A percentile compares a stretch with the other conserved stretches of the same genome.
phyloP scores from a whole-genome alignment of 2,888 invertebrate species.

The Lathronympha strigana region DNA sequence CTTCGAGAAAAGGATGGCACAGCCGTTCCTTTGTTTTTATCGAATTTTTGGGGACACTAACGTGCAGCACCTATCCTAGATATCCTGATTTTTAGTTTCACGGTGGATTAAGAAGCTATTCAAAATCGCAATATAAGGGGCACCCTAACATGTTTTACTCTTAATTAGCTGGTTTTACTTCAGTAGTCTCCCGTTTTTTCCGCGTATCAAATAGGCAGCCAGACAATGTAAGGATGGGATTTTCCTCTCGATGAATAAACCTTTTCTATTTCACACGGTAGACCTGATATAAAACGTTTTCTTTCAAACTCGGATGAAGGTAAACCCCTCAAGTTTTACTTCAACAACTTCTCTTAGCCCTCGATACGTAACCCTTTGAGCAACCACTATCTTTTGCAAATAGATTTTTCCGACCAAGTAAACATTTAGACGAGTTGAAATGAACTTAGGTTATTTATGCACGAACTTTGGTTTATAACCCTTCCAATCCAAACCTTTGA shows the following conservation, averaged over 20 bases:
- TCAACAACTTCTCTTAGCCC: conserved; percentile 20
- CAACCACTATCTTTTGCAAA: conserved; percentile 27
- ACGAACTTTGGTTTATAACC: conserved; percentile 5
- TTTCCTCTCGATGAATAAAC: background rate
- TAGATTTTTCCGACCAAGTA: conserved; percentile 37
- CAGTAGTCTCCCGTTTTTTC: background rate
- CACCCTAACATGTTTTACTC: no score
- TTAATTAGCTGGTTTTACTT: background rate
- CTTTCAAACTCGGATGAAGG: conserved; percentile 17
- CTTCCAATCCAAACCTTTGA: conserved; percentile 1
- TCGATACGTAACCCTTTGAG: conserved; percentile 24
- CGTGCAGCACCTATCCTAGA: no score
- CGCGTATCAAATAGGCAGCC: background rate
- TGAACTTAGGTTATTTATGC: conserved; percentile 19
- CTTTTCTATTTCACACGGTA: conserved; percentile 7
- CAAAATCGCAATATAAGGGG: no score
- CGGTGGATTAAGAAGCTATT: no score
- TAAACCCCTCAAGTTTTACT: conserved; percentile 22
- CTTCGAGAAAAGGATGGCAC: no score
- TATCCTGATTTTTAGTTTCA: no score
- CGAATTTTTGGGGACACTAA: no score
- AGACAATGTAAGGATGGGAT: background rate
- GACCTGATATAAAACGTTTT: conserved; percentile 15
- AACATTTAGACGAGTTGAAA: conserved; percentile 30
- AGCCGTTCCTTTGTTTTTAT: no score